Conservation (phyloP, 1,140 invertebrate species). For the Mya arenaria region DNA sequence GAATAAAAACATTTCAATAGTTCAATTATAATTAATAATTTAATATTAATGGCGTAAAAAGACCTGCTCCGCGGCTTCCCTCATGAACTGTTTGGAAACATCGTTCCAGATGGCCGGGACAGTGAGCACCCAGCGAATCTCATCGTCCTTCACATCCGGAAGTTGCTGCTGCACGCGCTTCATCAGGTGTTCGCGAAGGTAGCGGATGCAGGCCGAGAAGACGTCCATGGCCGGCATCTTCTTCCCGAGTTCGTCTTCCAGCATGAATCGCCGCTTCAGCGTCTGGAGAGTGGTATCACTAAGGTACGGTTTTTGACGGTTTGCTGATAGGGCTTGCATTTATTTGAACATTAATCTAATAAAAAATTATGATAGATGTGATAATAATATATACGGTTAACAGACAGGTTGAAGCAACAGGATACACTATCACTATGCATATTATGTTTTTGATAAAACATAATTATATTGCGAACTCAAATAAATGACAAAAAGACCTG, state of each 20-base stretch:
- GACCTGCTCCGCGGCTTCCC: slow-evolving; percentile 28
- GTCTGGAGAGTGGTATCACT: background rate
- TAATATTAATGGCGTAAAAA: background rate
- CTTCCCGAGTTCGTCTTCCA: slow-evolving; percentile 44
- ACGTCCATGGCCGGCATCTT: slow-evolving; percentile 44
- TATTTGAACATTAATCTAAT: too few relatives aligned
- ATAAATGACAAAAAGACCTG: too few relatives aligned
- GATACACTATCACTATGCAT: too few relatives aligned
- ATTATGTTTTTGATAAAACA: too few relatives aligned
- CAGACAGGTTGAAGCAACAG: too few relatives aligned
- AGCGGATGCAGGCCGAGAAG: slow-evolving; percentile 38
- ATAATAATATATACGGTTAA: too few relatives aligned
- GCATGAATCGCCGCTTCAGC: slow-evolving; percentile 25
- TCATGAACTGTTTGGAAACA: slow-evolving; percentile 44
- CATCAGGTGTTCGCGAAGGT: slow-evolving; percentile 36
- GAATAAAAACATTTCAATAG: too few relatives aligned
- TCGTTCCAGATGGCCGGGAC: slow-evolving; percentile 53
- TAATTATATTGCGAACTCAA: too few relatives aligned
- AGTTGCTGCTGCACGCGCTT: background rate
- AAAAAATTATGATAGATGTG: too few relatives aligned
- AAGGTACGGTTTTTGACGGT: too few relatives aligned
- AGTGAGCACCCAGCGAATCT: slow-evolving; percentile 45
- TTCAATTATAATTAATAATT: too few relatives aligned
- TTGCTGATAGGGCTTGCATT: too few relatives aligned
- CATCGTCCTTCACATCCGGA: slow-evolving; percentile 18